A percentile compares a stretch with the other conserved stretches of the same genome.
Conservation (phyloP, 2,888 invertebrate species). For the Bruchidius siliquastri region DNA sequence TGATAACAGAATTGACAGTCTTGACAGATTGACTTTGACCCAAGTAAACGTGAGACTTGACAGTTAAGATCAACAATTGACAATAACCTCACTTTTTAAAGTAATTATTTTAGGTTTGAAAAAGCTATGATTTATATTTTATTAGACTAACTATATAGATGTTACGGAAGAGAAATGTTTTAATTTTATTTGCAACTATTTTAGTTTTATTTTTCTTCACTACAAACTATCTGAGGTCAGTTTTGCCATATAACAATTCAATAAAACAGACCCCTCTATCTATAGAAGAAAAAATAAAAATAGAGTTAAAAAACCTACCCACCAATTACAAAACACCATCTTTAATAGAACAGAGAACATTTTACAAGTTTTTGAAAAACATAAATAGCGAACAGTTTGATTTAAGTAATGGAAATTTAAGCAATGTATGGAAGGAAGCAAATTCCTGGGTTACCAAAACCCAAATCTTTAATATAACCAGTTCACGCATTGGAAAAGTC, state of each 20-base stretch:
- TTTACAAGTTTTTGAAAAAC: slow-evolving; percentile 29
- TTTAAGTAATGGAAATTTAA: slow-evolving; percentile 14
- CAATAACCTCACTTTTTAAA: neutral
- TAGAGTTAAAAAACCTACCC: slow-evolving; percentile 26
- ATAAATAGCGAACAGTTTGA: slow-evolving; percentile 10
- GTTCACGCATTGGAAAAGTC: slow-evolving; percentile 57
- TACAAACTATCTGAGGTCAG: slow-evolving; percentile 31
- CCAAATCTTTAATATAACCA: slow-evolving; percentile 40
- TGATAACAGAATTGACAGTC: no score
- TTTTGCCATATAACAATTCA: slow-evolving; percentile 30
- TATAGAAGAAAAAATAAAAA: slow-evolving; percentile 28
- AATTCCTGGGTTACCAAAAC: slow-evolving; percentile 43
- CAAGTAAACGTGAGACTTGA: no score
- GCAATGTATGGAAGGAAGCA: slow-evolving; percentile 39
- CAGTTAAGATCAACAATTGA: neutral
- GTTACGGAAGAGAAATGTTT: slow-evolving; percentile 33
- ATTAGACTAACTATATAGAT: slow-evolving; percentile 18
- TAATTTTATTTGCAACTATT: slow-evolving; percentile 23
- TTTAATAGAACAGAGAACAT: slow-evolving; percentile 18
- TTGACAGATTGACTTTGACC: no score
- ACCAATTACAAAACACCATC: slow-evolving; percentile 19
- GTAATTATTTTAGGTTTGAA: neutral
- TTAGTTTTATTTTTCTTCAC: slow-evolving; percentile 29
- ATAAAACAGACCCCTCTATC: slow-evolving; percentile 25
- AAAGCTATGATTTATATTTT: neutral